phyloP scores from a whole-genome alignment of 2,888 invertebrate species.

The Callyntrura sp. region DNA sequence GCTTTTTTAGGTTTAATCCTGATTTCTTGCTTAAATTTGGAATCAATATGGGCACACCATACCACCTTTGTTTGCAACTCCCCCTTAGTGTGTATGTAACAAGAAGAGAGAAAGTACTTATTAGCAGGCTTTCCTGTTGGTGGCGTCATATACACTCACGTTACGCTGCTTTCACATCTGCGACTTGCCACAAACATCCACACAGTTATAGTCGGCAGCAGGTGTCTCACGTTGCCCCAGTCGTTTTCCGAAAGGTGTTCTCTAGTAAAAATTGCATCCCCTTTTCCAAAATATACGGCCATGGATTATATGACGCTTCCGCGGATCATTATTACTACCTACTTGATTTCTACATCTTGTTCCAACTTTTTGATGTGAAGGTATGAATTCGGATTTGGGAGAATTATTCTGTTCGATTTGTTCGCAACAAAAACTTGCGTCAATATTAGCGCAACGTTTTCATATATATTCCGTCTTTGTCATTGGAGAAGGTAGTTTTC shows the following conservation, averaged over 20 bases:
- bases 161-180: background rate
- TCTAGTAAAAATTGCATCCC: background rate
- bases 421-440: background rate
- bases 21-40: background rate
- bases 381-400: background rate
- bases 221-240: constrained; percentile 14
- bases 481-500: background rate
- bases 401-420: background rate
- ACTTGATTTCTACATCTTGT: too few species aligned
- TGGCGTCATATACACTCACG: background rate
- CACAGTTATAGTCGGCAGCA: background rate
- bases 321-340: too few species aligned
- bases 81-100: constrained; percentile 9
- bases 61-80: background rate
- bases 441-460: background rate
- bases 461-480: background rate
- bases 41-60: background rate
- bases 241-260: background rate
- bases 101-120: background rate
- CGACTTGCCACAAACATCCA: background rate
- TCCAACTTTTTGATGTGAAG: too few species aligned
- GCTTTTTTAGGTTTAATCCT: background rate
- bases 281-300: background rate
- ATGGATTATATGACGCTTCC: background rate
- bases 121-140: background rate